Base-by-base conservation (phyloP, 2,888 invertebrate species). In the Psylliodes chrysocephalus region DNA sequence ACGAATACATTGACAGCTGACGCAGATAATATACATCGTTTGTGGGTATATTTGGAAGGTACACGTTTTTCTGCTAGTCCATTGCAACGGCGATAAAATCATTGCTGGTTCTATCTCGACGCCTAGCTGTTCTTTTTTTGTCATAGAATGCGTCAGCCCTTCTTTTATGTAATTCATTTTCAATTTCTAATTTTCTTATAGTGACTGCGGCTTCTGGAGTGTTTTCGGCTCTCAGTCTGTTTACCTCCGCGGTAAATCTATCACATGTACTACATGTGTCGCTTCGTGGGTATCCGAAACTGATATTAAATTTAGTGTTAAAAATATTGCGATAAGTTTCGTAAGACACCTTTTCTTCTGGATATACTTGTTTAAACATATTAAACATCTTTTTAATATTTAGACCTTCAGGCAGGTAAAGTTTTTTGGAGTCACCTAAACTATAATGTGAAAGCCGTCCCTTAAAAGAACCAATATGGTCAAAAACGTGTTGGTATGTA, bases 1-100 rank as follows among this genome's bases (percentile, higher is more conserved):
- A 54, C 8, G 25, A 1, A 14, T 54, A 68, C 52, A 69, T 55
- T 33, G 71, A 63, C 53, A 74, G 64, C 64, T 72, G 69, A 18
- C 68, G 53, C 51, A 63, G 66, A 47, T 72, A 54, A 14, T 54
- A 42, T n/a, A 59, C 51, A 42, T 59, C 40, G n/a, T 49, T 59
- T 8, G 44, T 60, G 2, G 22, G 4, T 10, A 42, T 52, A 14
- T 60, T 60, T 38, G 62, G 57, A n/a, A 57, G 47, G 12, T 7
- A 52, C 14, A 62, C 2, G 25, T 57, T 62, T 62, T 62, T 56
- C 51, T 66, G 54, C 17, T 59, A 66, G 15, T 62, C 54, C 47
- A 62, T 54, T 12, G 44, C 12, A 22, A 59, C 35, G 14, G 66
- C 62, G 28, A 57, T 59, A 25, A 33, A 46, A 18, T 56, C 47